Conservation (phyloP, 2,888 invertebrate genomes). For the Hoplodrina ambigua region DNA sequence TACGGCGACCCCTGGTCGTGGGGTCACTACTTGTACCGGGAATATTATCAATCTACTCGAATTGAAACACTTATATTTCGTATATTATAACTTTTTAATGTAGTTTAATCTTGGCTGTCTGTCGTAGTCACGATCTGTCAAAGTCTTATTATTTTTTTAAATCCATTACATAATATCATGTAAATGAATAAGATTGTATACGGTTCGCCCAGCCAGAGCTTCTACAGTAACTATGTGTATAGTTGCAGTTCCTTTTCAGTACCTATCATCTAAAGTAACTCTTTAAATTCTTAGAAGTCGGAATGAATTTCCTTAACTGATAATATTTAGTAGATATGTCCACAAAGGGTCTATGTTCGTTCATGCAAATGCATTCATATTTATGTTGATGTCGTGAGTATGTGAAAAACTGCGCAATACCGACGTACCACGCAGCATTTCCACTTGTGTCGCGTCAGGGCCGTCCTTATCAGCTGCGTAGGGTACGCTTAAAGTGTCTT, state of each 20-base stretch:
- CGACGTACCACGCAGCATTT: conserved; percentile 13
- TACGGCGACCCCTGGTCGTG: no score
- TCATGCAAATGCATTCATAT: conserved; percentile 43
- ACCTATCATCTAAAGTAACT: background rate
- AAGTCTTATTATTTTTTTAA: no score
- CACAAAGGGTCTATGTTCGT: conserved; percentile 9
- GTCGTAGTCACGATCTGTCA: no score
- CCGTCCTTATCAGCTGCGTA: conserved; percentile 44
- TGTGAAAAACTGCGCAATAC: conserved; percentile 57
- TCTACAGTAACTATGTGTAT: no score
- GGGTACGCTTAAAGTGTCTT: conserved; percentile 36
- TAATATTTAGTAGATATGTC: conserved; percentile 2
- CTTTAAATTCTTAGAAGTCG: background rate
- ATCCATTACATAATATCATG: no score
- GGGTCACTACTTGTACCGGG: no score
- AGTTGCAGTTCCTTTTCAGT: background rate
- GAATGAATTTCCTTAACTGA: conserved; percentile 16
- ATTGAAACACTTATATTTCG: no score
- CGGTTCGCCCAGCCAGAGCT: no score
- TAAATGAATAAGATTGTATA: no score
- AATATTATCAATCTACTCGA: no score
- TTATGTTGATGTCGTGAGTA: conserved; percentile 16
- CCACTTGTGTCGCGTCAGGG: conserved; percentile 47
- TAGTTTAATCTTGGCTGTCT: no score
- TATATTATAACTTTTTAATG: no score